Base-by-base conservation (phyloP, 2,888 invertebrate genomes). In the Athripsodes cinereus region DNA sequence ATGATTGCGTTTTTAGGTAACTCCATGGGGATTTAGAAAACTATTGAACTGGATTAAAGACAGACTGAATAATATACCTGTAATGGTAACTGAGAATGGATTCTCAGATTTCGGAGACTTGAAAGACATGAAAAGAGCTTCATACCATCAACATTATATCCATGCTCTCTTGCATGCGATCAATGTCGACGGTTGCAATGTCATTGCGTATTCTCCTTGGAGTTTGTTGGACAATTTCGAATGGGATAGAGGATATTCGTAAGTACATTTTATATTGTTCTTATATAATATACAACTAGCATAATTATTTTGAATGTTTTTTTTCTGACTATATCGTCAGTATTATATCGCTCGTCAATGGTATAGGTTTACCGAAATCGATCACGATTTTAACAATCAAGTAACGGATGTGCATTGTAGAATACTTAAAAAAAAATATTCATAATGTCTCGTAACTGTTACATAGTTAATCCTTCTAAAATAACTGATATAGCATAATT, bases 151-250 rank as follows among this genome's bases (percentile, higher is more conserved):
- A 62, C 75, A 75, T 56, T 79, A 81, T 63, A 64, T 80, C 62
- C 76, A 76, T 61, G 75, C 78, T 0, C 62, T 81, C 5, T 69
- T 80, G 22, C 74, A 78, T 62, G 75, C 78, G 1, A 70, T 86
- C 1, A 71, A 78, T 44, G 79, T 82, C 64, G 85, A 86, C 69
- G 78, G 79, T 2, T 83, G 81, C 64, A 83, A 84, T 64, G 80
- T 87, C 2, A 72, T 74, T 20, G 88, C 87, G 0, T 93, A 91
- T 71, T 83, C 88, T 58, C 85, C 85, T 6, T 91, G 91, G 90
- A 88, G 88, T 67, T 72, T 92, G 51, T 84, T 92, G 83, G 92
- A 93, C 69, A 89, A 89, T 69, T 89, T 87, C 70, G 91, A 92
- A 72, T 92, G 91, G 91, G 80, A 81, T 58, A 80, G 81, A 57